Evolutionary conservation across 2,113 vertebrate species (phyloP), one percentile per base, ranked within the genome.

Genomic region (Callospermophilus lateralis): DNA sequence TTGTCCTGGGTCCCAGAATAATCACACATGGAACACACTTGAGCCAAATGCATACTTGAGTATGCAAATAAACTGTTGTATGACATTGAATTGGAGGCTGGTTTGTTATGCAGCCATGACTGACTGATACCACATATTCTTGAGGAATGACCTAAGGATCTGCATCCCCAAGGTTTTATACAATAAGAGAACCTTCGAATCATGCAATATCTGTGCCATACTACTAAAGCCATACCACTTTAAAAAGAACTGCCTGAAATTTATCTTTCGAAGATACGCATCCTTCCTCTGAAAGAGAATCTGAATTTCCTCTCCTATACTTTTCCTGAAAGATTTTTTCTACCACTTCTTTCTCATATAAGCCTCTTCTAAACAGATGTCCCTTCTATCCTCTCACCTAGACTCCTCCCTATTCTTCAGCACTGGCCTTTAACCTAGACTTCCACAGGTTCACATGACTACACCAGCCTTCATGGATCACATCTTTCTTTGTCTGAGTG

Each of bases 321-420:
- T 77, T 74, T 89, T 73, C n/a, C n/a, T 85, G 67, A 91, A 74
- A 89, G 68, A 61, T 76, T 73, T 91, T 91, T n/a, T 67, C 37
- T 96, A 78, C 26, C 32, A 53, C 15, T 3, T 37, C 24, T 85
- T 92, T 79, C 53, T 79, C 16, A 42, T 11, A 53, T 1, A 81
- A 26, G 22, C 37, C 37, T 95, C 67, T 90, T 93, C 73, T 77
- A 85, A 85, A 72, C 22, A 88, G 70, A 90, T 68, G 79, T 67
- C 26, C 6, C 15, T 93, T 74, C 45, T 87, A 58, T 19, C 11
- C 20, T 22, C 42, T 84, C 34, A 51, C 15, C 32, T 34, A 16
- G 48, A 42, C 45, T 83, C 32, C 19, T 53, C 24, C 17, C 9
- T 68, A 42, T 83, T 9, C 53, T 95, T 86, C 79, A 26, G 20